Evolutionary conservation across 1,140 invertebrate genomes (phyloP), one percentile per base, ranked within the genome.

Genomic region (Aphelenchoides avenae): DNA sequence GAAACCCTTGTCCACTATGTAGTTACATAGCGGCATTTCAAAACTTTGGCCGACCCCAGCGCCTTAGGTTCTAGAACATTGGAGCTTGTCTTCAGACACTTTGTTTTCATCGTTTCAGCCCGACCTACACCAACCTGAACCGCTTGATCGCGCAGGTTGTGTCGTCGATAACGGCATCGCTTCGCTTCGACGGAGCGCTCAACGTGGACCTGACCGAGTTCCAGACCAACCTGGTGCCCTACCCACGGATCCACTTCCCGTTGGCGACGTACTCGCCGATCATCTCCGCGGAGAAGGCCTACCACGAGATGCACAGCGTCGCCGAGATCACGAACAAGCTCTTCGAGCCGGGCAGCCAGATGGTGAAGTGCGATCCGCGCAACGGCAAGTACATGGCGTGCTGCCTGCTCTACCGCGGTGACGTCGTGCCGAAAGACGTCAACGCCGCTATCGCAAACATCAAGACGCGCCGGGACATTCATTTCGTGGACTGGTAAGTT

Each of bases 311-410:
- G 47, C 66, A 80, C 9, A 76, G 75, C 5, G 79, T 81, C n/a
- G 84, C 86, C 30, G 88, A 90, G 77, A 89, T 90, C 71, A 90
- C 88, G 71, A 88, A 86, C 77, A 85, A 87, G 5, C 89, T 87
- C 78, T 90, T 90, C 79, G 87, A 89, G 78, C 86, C 87, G 33
- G 84, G 85, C 68, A 90, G 89, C 80, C 88, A 90, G 82, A 89
- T 90, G 88, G 87, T 90, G n/a, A 90, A 89, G 59, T 77, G 76
- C 42, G 77, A 77, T 48, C 77, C 76, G 0, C 62, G 73, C 15
- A 61, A 73, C 41, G 71, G 71, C 2, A 73, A 73, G 41, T 73
- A 78, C 53, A 78, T 78, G 71, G 54, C 54, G 15, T 57, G 54
- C 31, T 57, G 54, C 18, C 36, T 88, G 84, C 80, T 88, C 63